These are phyloP conservation scores for Drosophila pseudotalamancana DNA, from an alignment of 2,888 invertebrate genomes.

Conservation along the genomic window DNA sequence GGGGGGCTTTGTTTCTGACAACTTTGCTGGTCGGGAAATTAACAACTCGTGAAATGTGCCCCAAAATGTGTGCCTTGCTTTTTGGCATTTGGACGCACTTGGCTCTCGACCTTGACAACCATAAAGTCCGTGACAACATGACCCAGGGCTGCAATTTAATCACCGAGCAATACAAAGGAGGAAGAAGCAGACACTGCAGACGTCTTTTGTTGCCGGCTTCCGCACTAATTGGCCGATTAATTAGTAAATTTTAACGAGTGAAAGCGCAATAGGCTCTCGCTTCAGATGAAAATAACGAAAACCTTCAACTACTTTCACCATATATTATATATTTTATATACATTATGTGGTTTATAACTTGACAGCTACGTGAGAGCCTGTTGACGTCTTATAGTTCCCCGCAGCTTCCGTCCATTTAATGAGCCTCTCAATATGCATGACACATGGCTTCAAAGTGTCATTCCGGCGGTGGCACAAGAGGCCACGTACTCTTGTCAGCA, in stretches of 20 bases:
- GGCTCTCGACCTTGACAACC: constrained; percentile 47
- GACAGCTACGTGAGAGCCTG: constrained; percentile 30
- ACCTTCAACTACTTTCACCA: background rate
- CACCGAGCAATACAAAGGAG: constrained; percentile 51
- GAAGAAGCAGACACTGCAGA: background rate
- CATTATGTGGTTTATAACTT: background rate
- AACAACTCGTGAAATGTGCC: constrained; percentile 69
- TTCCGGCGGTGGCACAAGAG: constrained; percentile 35
- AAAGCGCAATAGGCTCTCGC: background rate
- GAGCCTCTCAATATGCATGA: constrained; percentile 77
- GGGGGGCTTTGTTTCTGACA: constrained; percentile 31
- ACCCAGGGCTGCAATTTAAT: constrained; percentile 66
- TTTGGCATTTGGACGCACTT: constrained; percentile 25
- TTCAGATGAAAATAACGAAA: background rate
- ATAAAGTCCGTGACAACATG: constrained; percentile 36
- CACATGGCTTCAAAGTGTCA: constrained; percentile 75
- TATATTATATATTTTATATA: constrained; percentile 2
- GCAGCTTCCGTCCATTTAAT: constrained; percentile 58
- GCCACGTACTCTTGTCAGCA: constrained; percentile 56
- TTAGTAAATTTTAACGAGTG: constrained; percentile 18
- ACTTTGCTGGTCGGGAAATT: constrained; percentile 56
- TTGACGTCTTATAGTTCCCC: constrained; percentile 39
- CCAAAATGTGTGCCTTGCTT: constrained; percentile 62
- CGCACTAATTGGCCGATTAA: constrained; percentile 42
- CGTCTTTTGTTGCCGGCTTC: constrained; percentile 21